Percentiles rank a stretch among this genome's conserved stretches.
Evolutionary conservation across 2,797 vertebrate genomes (phyloP).

Genomic region (Megaceryle alcyon): DNA sequence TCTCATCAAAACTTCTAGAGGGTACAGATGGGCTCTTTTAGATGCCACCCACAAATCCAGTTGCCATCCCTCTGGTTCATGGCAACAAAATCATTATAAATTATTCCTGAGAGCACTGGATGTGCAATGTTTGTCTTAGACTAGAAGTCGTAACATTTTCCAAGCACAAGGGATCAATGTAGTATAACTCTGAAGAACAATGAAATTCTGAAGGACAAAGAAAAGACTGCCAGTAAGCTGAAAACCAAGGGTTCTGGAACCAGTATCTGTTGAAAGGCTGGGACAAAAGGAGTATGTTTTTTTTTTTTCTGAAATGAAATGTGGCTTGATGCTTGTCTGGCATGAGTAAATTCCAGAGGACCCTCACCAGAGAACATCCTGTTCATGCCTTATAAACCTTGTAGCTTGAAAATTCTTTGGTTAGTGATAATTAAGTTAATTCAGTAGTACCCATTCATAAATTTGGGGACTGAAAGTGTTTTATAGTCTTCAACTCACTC

Average conservation of each 20-base stretch:
- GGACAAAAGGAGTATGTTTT: neutral
- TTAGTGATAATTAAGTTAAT: neutral
- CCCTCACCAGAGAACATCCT: neutral
- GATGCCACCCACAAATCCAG: neutral
- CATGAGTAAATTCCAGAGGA: neutral
- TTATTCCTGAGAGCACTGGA: neutral
- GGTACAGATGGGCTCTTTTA: neutral
- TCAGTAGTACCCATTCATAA: neutral
- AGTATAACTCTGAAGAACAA: neutral
- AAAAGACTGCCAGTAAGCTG: neutral
- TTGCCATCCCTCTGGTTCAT: neutral
- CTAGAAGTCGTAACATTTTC: neutral
- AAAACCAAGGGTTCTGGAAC: neutral
- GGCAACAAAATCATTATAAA: neutral
- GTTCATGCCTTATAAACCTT: neutral
- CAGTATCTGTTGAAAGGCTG: neutral
- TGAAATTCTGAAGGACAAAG: neutral
- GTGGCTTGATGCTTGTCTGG: neutral
- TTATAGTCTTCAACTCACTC: neutral
- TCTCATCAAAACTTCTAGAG: neutral
- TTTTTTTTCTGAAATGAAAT: neutral
- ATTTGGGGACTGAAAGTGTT: neutral
- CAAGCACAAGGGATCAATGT: neutral
- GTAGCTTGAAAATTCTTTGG: neutral
- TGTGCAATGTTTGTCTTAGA: neutral